phyloP scores from a whole-genome alignment of 2,797 vertebrate species.

The Pseudochirops corinnae region DNA sequence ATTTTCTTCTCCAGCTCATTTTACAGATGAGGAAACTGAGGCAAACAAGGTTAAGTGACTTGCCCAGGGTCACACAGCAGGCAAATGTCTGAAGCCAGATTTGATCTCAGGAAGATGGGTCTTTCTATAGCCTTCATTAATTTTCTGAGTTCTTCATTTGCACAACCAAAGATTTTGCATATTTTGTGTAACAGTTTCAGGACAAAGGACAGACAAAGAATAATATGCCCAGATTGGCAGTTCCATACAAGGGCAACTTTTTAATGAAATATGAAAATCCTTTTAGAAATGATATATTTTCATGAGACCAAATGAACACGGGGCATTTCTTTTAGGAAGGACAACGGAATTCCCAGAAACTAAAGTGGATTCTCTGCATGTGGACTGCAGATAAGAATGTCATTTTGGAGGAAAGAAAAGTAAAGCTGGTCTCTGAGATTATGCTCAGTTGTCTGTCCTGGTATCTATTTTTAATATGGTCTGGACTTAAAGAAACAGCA shows the following conservation, averaged over 20 bases:
- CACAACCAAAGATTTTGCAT: constrained; percentile 9
- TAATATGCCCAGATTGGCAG: not conserved
- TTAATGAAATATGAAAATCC: not conserved
- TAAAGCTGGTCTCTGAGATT: not conserved
- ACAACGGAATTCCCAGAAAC: not conserved
- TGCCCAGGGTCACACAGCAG: not conserved
- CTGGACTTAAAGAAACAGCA: not conserved
- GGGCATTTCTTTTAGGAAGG: not conserved
- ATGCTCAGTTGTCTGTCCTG: not conserved
- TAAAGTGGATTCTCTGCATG: not conserved
- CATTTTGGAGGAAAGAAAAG: constrained; percentile 15
- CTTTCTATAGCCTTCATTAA: not conserved
- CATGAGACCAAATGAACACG: not conserved
- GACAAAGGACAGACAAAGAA: not conserved
- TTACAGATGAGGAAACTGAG: not conserved
- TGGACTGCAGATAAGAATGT: constrained; percentile 19
- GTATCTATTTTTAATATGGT: not conserved
- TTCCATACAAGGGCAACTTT: not conserved
- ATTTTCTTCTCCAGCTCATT: not conserved
- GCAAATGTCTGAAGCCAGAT: not conserved
- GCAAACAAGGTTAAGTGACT: not conserved
- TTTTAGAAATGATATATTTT: not conserved
- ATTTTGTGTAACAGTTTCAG: not conserved
- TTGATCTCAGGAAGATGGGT: not conserved
- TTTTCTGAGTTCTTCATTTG: not conserved